A percentile compares a stretch with the other conserved stretches of the same genome.
phyloP scores from a whole-genome alignment of 2,797 vertebrate species.

The Eulemur rubriventer region DNA sequence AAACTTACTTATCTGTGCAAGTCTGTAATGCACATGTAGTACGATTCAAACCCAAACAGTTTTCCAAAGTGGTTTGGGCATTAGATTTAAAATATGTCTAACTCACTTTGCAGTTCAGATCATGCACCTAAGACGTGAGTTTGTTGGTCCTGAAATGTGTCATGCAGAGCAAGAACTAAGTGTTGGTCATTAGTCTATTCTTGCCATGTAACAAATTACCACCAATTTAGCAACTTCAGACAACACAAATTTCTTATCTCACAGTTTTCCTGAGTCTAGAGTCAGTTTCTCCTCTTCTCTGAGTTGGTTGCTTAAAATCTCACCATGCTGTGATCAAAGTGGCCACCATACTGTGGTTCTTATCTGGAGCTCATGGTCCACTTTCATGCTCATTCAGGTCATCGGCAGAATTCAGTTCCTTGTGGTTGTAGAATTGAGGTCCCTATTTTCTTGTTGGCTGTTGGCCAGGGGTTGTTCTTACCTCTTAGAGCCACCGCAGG shows the following conservation, averaged over 20 bases:
- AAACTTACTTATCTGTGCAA: background rate
- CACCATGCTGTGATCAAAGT: background rate
- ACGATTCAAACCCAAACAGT: background rate
- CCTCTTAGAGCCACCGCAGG: background rate
- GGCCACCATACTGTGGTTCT: background rate
- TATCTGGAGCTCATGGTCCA: background rate
- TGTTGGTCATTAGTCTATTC: background rate
- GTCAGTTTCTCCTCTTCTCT: background rate
- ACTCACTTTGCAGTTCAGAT: background rate
- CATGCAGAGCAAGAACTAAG: background rate
- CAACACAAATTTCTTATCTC: background rate
- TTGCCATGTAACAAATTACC: background rate
- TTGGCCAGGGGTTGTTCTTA: background rate
- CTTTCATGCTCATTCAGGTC: background rate
- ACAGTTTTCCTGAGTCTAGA: background rate
- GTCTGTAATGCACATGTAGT: background rate
- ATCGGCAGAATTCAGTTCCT: background rate
- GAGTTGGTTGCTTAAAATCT: background rate
- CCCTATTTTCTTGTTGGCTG: background rate
- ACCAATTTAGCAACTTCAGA: background rate
- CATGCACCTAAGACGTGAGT: background rate
- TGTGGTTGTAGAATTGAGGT: background rate
- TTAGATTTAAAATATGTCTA: background rate
- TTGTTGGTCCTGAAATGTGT: background rate
- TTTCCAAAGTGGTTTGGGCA: background rate